A percentile compares a stretch with the other conserved stretches of the same genome.
Conservation (phyloP, 2,888 invertebrate genomes). For the Anthoptus insignis region DNA sequence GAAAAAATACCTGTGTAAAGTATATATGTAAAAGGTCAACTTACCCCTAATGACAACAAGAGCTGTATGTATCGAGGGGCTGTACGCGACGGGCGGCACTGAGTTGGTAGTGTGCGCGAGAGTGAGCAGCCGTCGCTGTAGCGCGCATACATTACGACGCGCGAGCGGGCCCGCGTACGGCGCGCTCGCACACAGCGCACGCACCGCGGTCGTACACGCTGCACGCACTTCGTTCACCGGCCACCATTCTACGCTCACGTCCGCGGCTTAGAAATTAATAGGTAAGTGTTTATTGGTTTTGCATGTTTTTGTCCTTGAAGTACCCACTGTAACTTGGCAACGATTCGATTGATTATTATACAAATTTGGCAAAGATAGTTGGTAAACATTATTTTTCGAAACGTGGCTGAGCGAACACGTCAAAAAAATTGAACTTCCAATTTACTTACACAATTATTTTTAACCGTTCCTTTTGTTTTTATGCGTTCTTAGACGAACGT, state of each 20-base stretch:
- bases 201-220: conserved; percentile 68
- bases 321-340: too few relatives aligned
- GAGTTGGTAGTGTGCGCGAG: conserved; percentile 71
- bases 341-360: too few relatives aligned
- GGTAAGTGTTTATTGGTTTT: too few relatives aligned
- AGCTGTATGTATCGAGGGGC: conserved; percentile 72
- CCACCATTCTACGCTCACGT: conserved; percentile 69
- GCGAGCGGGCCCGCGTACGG: conserved; percentile 55
- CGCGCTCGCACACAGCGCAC: conserved; percentile 66
- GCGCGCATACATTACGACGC: conserved; percentile 73
- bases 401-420: too few relatives aligned
- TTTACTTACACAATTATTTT: conserved; percentile 31
- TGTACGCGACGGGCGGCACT: conserved; percentile 73
- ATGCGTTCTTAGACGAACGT: not conserved
- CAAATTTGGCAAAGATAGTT: too few relatives aligned
- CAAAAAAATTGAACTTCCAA: conserved; percentile 32
- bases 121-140: conserved; percentile 73
- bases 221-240: conserved; percentile 78
- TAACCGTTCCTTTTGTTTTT: conserved; percentile 21
- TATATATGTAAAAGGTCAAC: not conserved
- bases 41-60: conserved; percentile 74
- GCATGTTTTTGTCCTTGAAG: too few relatives aligned
- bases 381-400: too few relatives aligned
- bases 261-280: too few relatives aligned
- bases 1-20: too few relatives aligned